phyloP scores from a whole-genome alignment of 2,888 invertebrate genomes.

The Unio delphinus region DNA sequence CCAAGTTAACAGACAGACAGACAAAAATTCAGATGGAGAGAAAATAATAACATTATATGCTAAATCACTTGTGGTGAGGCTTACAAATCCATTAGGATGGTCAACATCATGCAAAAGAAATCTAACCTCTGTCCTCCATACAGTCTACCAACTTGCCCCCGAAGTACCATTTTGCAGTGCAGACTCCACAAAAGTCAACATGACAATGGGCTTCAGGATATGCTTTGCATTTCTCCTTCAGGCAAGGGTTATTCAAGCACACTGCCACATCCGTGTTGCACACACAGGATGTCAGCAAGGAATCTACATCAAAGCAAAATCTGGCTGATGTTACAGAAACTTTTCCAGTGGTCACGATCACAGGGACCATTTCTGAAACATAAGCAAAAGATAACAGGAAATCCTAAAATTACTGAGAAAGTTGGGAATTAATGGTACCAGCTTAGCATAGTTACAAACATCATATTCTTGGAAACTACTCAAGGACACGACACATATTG shows the following conservation, averaged over 20 bases:
- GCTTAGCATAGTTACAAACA: neutral
- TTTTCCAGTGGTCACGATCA: constrained; percentile 1
- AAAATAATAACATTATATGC: no score
- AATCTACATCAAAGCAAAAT: constrained; percentile 62
- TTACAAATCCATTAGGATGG: neutral
- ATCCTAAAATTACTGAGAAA: neutral
- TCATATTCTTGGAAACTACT: no score
- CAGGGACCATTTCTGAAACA: constrained; percentile 39
- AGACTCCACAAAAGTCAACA: constrained; percentile 58
- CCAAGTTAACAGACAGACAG: no score
- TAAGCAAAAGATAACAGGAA: neutral
- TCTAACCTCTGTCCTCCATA: constrained; percentile 50
- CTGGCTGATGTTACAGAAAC: constrained; percentile 22
- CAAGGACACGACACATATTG: no score
- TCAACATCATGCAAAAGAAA: neutral
- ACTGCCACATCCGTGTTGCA: constrained; percentile 49
- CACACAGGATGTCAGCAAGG: constrained; percentile 54
- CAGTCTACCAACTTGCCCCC: constrained; percentile 55
- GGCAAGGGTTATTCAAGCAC: constrained; percentile 61
- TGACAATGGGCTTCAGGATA: constrained; percentile 62
- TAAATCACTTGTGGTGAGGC: no score
- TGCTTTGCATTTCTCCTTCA: constrained; percentile 47
- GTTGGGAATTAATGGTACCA: neutral
- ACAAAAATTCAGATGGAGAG: no score
- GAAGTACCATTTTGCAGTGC: constrained; percentile 57